Conservation (phyloP, 2,888 invertebrate species). For the Nomada hirtipes region DNA sequence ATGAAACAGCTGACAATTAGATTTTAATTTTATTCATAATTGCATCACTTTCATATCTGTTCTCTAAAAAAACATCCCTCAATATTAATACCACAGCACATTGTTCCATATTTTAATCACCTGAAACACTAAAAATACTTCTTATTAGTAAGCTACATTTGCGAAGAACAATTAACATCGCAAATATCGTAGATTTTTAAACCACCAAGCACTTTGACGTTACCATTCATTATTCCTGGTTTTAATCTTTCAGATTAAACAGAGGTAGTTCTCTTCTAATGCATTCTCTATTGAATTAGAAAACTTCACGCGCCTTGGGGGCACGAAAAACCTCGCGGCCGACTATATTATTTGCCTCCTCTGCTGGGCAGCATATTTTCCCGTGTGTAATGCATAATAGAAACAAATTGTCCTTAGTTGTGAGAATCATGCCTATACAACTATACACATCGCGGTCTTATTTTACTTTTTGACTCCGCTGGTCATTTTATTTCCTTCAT, state of each 20-base stretch:
- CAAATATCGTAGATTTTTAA: no score
- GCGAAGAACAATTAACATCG: no score
- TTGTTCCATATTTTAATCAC: no score
- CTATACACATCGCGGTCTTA: background rate
- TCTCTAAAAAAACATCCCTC: no score
- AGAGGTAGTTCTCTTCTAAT: conserved; percentile 17
- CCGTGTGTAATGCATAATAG: conserved; percentile 64
- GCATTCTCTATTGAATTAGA: conserved; percentile 52
- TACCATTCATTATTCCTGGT: conserved; percentile 23
- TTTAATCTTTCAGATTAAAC: conserved; percentile 40
- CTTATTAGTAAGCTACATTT: no score
- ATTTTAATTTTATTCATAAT: no score
- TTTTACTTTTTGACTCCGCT: background rate
- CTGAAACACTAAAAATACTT: no score
- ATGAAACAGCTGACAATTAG: no score
- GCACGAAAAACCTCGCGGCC: conserved; percentile 18
- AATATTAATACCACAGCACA: no score
- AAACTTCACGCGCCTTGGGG: conserved; percentile 31
- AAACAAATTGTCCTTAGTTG: conserved; percentile 72
- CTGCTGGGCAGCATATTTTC: conserved; percentile 20
- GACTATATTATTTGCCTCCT: conserved; percentile 36
- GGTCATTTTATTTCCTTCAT: background rate
- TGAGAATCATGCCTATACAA: conserved; percentile 9
- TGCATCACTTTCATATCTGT: no score
- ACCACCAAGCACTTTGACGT: no score